A percentile compares a stretch with the other conserved stretches of the same genome.
These are phyloP conservation scores for Drosophila nigromelanica DNA, from an alignment of 1,140 invertebrate species.

Conservation along the genomic window DNA sequence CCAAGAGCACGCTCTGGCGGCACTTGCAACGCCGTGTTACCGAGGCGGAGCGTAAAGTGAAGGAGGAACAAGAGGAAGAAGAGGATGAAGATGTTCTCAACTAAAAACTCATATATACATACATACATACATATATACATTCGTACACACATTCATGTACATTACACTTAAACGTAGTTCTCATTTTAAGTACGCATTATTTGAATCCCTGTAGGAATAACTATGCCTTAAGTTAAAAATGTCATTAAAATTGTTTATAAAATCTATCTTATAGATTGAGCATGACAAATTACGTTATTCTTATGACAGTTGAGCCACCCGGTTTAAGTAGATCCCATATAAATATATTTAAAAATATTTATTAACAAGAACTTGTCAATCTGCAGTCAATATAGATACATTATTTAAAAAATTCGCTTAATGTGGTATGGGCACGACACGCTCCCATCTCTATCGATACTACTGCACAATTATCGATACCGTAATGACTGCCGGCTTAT, in stretches of 20 bases:
- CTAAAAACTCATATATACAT: conserved; percentile 36
- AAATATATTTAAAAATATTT: no score
- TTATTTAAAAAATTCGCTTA: no score
- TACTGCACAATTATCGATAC: conserved; percentile 22
- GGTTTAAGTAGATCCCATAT: no score
- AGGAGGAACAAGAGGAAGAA: conserved; percentile 59
- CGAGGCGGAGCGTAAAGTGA: conserved; percentile 58
- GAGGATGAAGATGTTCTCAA: conserved; percentile 60
- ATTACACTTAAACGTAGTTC: conserved; percentile 22
- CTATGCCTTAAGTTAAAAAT: conserved; percentile 9
- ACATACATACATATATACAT: conserved; percentile 7
- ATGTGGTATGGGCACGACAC: neutral
- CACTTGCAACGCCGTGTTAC: conserved; percentile 84
- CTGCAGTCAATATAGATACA: no score
- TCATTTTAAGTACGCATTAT: neutral
- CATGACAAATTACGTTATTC: neutral
- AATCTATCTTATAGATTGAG: conserved; percentile 14
- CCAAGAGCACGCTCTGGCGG: conserved; percentile 87
- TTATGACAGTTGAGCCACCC: no score
- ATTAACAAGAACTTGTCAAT: no score
- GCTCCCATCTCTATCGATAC: conserved; percentile 22
- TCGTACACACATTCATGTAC: conserved; percentile 21
- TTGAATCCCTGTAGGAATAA: conserved; percentile 13
- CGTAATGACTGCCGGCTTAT: conserved; percentile 43
- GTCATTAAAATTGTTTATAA: conserved; percentile 20